A percentile compares a stretch with the other conserved stretches of the same genome.
Evolutionary conservation across 2,888 invertebrate species (phyloP).

Genomic region (Tetragonisca angustula): DNA sequence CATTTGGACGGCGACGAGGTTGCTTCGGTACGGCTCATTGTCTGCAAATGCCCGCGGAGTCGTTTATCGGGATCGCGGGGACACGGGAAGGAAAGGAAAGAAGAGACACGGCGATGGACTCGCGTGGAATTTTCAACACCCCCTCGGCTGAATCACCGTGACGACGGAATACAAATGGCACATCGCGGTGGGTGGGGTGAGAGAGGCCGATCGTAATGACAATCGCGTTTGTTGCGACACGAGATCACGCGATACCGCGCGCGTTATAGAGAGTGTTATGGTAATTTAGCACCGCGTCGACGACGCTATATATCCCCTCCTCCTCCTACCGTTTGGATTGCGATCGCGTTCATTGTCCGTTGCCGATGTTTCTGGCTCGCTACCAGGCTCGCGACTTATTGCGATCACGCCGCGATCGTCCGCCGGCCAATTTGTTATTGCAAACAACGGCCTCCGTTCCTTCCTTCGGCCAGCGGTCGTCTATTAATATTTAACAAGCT

Average conservation of each 20-base stretch:
- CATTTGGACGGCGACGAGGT: slow-evolving; percentile 24
- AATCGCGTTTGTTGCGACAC: slow-evolving; percentile 46
- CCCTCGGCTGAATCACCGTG: neutral
- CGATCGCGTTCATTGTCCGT: slow-evolving; percentile 39
- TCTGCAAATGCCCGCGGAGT: slow-evolving; percentile 37
- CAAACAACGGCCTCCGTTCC: slow-evolving; percentile 1
- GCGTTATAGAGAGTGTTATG: slow-evolving; percentile 49
- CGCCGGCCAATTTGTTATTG: slow-evolving; percentile 28
- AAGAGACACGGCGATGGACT: slow-evolving; percentile 1
- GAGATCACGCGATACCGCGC: slow-evolving; percentile 54
- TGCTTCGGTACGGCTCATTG: slow-evolving; percentile 26
- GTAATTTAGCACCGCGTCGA: slow-evolving; percentile 42
- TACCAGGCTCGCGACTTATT: slow-evolving; percentile 35
- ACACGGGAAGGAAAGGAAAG: neutral
- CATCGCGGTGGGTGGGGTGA: neutral
- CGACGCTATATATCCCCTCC: slow-evolving; percentile 4
- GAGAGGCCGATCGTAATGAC: slow-evolving; percentile 32
- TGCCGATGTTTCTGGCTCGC: slow-evolving; percentile 40
- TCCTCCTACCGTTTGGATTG: slow-evolving; percentile 37
- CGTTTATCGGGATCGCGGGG: slow-evolving; percentile 45
- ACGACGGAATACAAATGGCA: slow-evolving; percentile 36
- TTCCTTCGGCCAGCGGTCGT: neutral
- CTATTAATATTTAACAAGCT: slow-evolving; percentile 49
- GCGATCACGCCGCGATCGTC: slow-evolving; percentile 2
- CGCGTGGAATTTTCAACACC: slow-evolving; percentile 44